phyloP scores from a whole-genome alignment of 2,113 vertebrate genomes.

The Emydura subglobosa region DNA sequence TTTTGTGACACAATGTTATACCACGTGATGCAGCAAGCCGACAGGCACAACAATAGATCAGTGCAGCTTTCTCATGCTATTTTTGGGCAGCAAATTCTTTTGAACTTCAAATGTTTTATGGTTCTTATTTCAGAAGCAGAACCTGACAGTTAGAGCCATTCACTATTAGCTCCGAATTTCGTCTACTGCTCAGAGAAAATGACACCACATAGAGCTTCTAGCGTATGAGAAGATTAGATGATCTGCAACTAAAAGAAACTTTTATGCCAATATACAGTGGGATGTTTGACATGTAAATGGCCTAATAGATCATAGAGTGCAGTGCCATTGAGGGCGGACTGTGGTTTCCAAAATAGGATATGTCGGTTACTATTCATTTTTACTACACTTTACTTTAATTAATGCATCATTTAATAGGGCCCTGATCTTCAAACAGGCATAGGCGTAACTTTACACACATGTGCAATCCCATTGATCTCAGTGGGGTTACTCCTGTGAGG shows the following conservation, averaged over 20 bases:
- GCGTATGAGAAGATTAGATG: neutral
- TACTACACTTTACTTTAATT: neutral
- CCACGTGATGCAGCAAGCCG: neutral
- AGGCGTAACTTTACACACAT: conserved; percentile 26
- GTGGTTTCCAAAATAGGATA: neutral
- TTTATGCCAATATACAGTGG: neutral
- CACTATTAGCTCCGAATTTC: neutral
- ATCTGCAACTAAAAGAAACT: neutral
- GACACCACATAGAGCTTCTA: neutral
- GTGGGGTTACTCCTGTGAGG: conserved; percentile 37
- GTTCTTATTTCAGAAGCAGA: rapidly evolving
- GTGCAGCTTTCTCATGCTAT: neutral
- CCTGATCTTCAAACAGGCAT: neutral
- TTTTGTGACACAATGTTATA: neutral
- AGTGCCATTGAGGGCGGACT: rapidly evolving
- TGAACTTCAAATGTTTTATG: neutral
- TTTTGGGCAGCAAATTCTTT: neutral
- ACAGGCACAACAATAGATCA: neutral
- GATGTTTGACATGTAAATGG: rapidly evolving
- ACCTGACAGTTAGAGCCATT: neutral
- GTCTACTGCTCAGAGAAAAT: rapidly evolving
- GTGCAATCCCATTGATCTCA: conserved; percentile 27
- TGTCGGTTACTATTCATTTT: rapidly evolving
- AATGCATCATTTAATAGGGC: neutral
- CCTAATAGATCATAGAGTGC: rapidly evolving